Base-by-base conservation (phyloP, 2,888 invertebrate species). In the Chrysodeixis includens region DNA sequence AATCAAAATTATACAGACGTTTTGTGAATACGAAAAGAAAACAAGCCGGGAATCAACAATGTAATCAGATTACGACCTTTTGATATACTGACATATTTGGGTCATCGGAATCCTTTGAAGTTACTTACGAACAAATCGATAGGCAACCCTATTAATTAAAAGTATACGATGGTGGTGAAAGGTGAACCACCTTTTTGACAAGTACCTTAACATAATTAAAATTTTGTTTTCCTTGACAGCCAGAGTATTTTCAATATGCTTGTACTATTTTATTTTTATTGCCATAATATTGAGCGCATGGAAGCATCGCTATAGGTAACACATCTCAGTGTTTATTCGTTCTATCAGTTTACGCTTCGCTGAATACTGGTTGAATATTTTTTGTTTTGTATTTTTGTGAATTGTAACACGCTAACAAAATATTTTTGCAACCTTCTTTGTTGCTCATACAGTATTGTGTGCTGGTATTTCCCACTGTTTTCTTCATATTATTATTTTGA, bases 31-130 rank as follows among this genome's bases (percentile, higher is more conserved):
- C 64, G 40, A 66, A 74, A 79, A 74, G 71, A 77, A 81, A 74
- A 69, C 67, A 67, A 62, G 60, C 46, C 56, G 68, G 62, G 75
- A 77, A 76, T 75, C 75, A 75, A 70, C 65, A 76, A 61, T 51
- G 69, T 84, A 83, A 86, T 86, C 84, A 73, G 82, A 82, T 82
- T 81, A 81, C 77, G 76, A 65, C 78, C 84, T 84, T 81, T 79
- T 77, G 74, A 83, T 83, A 84, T 71, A 66, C 65, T 70, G 82
- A 79, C 80, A 76, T 83, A 85, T 83, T 83, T 81, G 78, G 86
- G 85, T 81, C 84, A 82, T 72, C 67, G 78, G 82, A 84, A 83
- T 81, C 83, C 86, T 85, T 82, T 86, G 81, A 85, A 86, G 84
- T 84, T 75, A 62, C 59, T 75, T 60, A 63, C 56, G 22, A 56